Percentiles rank a stretch among this genome's conserved stretches.
Evolutionary conservation across 2,113 vertebrate genomes (phyloP).

Genomic region (Myotis brandtii): DNA sequence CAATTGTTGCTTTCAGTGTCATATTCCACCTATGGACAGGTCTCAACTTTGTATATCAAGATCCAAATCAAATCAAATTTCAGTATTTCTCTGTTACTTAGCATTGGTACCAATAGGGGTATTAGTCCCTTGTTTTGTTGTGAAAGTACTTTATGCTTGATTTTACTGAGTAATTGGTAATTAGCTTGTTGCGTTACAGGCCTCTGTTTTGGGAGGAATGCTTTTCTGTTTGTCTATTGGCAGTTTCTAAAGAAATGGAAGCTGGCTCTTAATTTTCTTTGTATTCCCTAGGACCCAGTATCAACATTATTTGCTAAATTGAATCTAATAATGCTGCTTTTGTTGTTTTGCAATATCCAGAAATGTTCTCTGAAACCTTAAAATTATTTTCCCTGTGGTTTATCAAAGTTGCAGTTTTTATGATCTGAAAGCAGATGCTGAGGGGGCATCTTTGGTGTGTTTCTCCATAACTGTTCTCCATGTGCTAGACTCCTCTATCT

Average conservation of each 20-base stretch:
- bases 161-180: background rate
- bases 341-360: background rate
- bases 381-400: background rate
- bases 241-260: background rate
- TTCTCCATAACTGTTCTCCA: background rate
- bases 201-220: background rate
- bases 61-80: slow-evolving; percentile 11
- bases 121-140: background rate
- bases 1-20: background rate
- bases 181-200: background rate
- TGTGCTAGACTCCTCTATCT: background rate
- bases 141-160: background rate
- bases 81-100: background rate
- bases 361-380: slow-evolving; percentile 4
- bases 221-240: background rate
- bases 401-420: background rate
- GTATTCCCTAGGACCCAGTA: background rate
- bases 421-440: background rate
- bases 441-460: background rate
- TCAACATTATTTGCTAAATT: background rate
- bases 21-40: background rate
- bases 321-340: background rate
- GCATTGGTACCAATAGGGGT: background rate
- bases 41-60: background rate
- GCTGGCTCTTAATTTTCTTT: background rate